Evolutionary conservation across 2,888 invertebrate species (phyloP).

Genomic region (Amphipyra tragopoginis): DNA sequence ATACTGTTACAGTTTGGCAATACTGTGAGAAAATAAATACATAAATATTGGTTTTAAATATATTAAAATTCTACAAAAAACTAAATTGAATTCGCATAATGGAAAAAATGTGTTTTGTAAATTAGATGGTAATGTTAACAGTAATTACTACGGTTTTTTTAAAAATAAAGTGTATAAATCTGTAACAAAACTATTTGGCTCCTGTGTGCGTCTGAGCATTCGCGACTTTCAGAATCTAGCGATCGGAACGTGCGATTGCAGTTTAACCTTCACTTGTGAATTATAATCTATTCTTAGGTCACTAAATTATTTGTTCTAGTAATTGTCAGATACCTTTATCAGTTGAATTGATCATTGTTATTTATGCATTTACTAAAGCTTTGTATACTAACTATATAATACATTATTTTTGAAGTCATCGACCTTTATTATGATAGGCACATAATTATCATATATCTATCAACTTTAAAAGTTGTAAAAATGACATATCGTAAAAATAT

Average conservation of each 20-base stretch:
- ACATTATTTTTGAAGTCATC: slow-evolving; percentile 35
- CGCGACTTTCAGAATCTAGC: slow-evolving; percentile 55
- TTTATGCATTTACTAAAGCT: slow-evolving; percentile 9
- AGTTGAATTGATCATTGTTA: slow-evolving; percentile 18
- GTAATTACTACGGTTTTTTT: too few relatives aligned
- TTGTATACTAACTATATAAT: slow-evolving; percentile 10
- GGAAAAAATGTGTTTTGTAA: too few relatives aligned
- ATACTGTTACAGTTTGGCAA: slow-evolving; percentile 37
- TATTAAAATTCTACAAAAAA: background rate
- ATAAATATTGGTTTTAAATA: slow-evolving; percentile 2
- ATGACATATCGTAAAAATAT: slow-evolving; percentile 41
- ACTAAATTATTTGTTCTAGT: slow-evolving; percentile 64
- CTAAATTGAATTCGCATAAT: too few relatives aligned
- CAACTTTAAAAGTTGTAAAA: slow-evolving; percentile 56
- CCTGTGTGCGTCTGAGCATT: slow-evolving; percentile 19
- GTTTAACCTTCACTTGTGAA: slow-evolving; percentile 68
- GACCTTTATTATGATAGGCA: slow-evolving; percentile 35
- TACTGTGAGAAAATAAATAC: slow-evolving; percentile 12
- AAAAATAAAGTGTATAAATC: slow-evolving; percentile 9
- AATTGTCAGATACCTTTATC: slow-evolving; percentile 51
- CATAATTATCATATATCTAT: slow-evolving; percentile 43
- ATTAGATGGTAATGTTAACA: too few relatives aligned
- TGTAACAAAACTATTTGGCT: slow-evolving; percentile 35
- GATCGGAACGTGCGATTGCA: slow-evolving; percentile 60
- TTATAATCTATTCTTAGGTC: slow-evolving; percentile 66